Evolutionary conservation across 2,113 vertebrate genomes (phyloP).

Genomic region (Crotophaga sulcirostris): DNA sequence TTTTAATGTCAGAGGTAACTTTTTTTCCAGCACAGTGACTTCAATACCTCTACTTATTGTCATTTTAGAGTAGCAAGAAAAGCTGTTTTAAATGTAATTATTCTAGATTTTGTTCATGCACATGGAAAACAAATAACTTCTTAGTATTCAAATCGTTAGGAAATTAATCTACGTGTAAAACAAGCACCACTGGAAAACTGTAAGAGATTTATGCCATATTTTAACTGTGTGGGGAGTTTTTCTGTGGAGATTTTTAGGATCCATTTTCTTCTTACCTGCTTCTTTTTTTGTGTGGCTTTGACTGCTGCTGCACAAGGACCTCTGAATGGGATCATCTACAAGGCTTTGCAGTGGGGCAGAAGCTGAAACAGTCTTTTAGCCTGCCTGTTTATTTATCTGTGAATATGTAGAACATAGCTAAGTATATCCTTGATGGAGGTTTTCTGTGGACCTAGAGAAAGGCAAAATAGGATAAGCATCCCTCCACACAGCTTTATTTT

Average conservation of each 20-base stretch:
- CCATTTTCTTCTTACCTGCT: background rate
- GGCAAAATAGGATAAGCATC: background rate
- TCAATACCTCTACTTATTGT: background rate
- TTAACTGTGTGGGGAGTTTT: background rate
- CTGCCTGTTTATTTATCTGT: background rate
- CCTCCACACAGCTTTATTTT: background rate
- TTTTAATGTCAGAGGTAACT: constrained; percentile 7
- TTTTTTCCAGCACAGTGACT: background rate
- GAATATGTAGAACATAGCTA: background rate
- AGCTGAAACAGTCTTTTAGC: background rate
- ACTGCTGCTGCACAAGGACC: background rate
- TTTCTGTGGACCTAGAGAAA: background rate
- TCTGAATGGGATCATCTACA: background rate
- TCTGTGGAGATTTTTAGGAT: background rate
- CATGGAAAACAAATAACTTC: background rate
- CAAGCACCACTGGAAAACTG: background rate
- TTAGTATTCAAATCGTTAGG: background rate
- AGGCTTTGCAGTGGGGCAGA: background rate
- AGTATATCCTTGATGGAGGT: background rate
- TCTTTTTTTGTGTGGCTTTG: background rate
- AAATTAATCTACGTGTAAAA: background rate
- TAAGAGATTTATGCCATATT: background rate
- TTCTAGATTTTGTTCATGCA: background rate
- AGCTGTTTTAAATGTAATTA: background rate
- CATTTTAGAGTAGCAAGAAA: background rate